Evolutionary conservation across 1,140 invertebrate genomes (phyloP).

Genomic region (Megalonaias nervosa): DNA sequence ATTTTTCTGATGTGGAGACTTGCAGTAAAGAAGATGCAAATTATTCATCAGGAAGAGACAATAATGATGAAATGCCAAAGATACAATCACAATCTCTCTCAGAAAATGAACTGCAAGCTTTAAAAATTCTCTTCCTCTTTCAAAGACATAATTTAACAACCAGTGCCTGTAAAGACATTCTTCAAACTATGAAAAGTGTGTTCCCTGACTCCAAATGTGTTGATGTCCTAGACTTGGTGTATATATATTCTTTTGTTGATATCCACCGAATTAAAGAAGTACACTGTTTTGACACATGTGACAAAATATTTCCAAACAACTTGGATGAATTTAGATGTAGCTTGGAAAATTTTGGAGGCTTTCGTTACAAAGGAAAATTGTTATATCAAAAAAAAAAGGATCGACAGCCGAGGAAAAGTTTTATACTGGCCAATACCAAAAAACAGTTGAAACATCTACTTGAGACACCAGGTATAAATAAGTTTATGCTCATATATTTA

Average conservation of each 20-base stretch:
- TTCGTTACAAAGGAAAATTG: slow-evolving; percentile 19
- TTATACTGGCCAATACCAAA: slow-evolving; percentile 17
- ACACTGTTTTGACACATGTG: slow-evolving; percentile 10
- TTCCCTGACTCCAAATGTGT: slow-evolving; percentile 1
- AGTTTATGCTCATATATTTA: not conserved
- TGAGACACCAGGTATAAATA: slow-evolving; percentile 19
- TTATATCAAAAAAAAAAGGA: too few relatives aligned
- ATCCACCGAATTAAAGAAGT: not conserved
- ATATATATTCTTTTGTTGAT: slow-evolving; percentile 11
- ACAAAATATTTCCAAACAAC: slow-evolving; percentile 23
- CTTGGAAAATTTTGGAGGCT: not conserved
- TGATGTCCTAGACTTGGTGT: not conserved
- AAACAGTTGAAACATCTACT: slow-evolving; percentile 14
- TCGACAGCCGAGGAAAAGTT: slow-evolving; percentile 19
- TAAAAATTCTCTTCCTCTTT: slow-evolving; percentile 17
- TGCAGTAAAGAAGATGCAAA: not conserved
- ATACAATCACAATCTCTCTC: slow-evolving; percentile 1
- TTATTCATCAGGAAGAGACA: not conserved
- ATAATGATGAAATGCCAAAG: not conserved
- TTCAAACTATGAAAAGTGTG: slow-evolving; percentile 10
- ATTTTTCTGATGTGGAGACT: not conserved
- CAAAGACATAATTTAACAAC: slow-evolving; percentile 7
- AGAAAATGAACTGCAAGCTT: slow-evolving; percentile 4
- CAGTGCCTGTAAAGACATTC: slow-evolving; percentile 4
- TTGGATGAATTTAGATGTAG: slow-evolving; percentile 1